Conservation (phyloP, 1,140 invertebrate species). For the Dreissena polymorpha region DNA sequence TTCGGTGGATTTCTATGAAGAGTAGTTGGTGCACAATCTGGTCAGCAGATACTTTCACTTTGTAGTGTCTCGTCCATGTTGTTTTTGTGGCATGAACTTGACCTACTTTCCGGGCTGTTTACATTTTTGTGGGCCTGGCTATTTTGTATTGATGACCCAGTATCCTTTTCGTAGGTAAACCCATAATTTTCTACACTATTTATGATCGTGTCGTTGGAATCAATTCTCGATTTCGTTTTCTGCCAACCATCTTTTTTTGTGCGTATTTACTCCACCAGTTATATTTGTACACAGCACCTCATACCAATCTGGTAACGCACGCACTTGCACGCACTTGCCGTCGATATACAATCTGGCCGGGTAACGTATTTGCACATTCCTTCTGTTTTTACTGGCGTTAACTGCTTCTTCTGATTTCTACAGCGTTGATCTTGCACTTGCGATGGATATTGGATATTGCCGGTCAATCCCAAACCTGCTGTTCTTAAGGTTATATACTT, state of each 20-base stretch:
- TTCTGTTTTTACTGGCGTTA: not conserved
- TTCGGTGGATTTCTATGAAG: not conserved
- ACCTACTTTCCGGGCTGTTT: not conserved
- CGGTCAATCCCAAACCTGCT: slow-evolving; percentile 20
- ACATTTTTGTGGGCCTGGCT: not conserved
- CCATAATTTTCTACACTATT: not conserved
- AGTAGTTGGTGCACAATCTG: not conserved
- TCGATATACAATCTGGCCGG: slow-evolving; percentile 34
- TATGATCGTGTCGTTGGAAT: not conserved
- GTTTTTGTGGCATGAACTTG: not conserved
- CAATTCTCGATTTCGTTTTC: not conserved
- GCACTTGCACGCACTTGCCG: slow-evolving; percentile 4
- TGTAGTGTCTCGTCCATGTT: not conserved
- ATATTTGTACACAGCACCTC: not conserved
- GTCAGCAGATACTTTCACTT: not conserved
- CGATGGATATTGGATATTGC: slow-evolving; percentile 15
- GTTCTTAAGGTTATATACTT: slow-evolving; percentile 12
- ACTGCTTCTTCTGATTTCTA: slow-evolving; percentile 21
- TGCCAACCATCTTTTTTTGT: not conserved
- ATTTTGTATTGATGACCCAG: not conserved
- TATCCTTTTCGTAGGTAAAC: not conserved
- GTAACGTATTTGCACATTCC: slow-evolving; percentile 28
- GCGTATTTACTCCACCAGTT: not conserved
- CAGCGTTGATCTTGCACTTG: slow-evolving; percentile 11
- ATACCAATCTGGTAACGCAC: slow-evolving; percentile 34